Conservation (phyloP, 2,797 vertebrate genomes). For the Eulemur mongoz region DNA sequence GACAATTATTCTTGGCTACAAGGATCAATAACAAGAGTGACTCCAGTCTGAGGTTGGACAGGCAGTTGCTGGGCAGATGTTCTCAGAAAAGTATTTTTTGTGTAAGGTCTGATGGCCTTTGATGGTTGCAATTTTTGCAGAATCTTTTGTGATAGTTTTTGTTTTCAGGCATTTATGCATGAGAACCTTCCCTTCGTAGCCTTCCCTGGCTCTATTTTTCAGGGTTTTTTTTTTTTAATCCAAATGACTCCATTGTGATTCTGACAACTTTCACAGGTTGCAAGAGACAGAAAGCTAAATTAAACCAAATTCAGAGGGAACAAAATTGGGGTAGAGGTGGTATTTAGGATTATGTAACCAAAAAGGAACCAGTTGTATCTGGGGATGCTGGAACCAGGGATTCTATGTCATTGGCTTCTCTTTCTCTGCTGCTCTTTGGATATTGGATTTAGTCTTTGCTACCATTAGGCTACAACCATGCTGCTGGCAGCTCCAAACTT, state of each 20-base stretch:
- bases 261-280: neutral
- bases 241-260: neutral
- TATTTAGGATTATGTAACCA: neutral
- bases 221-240: neutral
- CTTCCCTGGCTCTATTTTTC: neutral
- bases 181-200: no score
- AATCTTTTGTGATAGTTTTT: no score
- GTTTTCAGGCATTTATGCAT: no score
- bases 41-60: no score
- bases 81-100: no score
- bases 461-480: neutral
- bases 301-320: slow-evolving; percentile 10
- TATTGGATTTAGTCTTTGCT: neutral
- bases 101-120: no score
- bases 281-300: neutral
- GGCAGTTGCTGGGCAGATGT: no score
- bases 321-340: neutral
- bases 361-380: neutral
- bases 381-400: neutral
- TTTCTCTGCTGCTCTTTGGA: neutral
- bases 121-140: no score
- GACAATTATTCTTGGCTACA: no score
- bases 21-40: no score
- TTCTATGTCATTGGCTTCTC: neutral
- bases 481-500: neutral